Percentiles rank a stretch among this genome's conserved stretches.
These are phyloP conservation scores for Bimastos eiseni DNA, from an alignment of 2,888 invertebrate species.

Conservation along the genomic window DNA sequence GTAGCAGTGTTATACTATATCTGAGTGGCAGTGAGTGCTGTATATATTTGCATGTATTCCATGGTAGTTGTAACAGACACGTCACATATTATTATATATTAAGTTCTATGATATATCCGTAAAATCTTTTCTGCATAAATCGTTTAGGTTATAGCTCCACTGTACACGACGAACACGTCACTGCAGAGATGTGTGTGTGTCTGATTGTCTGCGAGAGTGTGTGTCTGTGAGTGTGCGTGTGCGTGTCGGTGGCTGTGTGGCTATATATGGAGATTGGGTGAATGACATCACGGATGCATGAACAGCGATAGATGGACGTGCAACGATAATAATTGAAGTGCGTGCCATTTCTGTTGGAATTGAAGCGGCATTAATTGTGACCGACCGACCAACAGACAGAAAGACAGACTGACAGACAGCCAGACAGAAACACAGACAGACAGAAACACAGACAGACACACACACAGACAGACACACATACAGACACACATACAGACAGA, in stretches of 20 bases:
- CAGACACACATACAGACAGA: neutral
- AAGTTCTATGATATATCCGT: no score
- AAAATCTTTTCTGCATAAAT: no score
- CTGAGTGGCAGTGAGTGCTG: no score
- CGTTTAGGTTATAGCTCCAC: no score
- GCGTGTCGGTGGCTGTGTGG: neutral
- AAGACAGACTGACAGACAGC: neutral
- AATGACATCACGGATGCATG: neutral
- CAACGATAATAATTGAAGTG: neutral
- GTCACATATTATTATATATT: no score
- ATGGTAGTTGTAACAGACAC: no score
- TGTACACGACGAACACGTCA: no score
- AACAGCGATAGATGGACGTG: neutral
- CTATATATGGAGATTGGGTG: neutral
- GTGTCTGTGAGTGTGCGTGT: neutral
- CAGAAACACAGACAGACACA: neutral
- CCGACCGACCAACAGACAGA: neutral
- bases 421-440: neutral
- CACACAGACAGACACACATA: neutral
- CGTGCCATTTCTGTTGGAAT: conserved; percentile 6
- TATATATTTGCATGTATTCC: no score
- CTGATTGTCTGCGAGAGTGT: neutral
- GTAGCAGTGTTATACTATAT: no score
- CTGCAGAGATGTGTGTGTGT: neutral
- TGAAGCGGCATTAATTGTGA: conserved; percentile 6